phyloP scores from a whole-genome alignment of 2,113 vertebrate genomes.

The Perca flavescens region DNA sequence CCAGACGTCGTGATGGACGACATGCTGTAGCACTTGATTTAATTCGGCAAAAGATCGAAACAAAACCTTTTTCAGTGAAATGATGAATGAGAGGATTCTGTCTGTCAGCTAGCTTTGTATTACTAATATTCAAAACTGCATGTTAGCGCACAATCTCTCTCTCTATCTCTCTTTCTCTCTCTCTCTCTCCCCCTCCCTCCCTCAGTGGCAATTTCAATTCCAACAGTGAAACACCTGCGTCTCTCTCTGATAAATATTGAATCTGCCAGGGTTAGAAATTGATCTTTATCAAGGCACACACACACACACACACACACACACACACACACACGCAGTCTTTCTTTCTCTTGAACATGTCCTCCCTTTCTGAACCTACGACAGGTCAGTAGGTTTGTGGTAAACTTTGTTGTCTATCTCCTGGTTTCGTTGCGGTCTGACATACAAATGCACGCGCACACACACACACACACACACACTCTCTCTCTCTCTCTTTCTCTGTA shows the following conservation, averaged over 20 bases:
- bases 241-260: conserved; percentile 56
- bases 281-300: conserved; percentile 6
- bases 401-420: not conserved
- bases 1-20: not conserved
- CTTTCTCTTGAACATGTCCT: not conserved
- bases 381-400: no score
- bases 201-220: conserved; percentile 32
- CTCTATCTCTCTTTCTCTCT: not conserved
- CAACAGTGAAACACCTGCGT: conserved; percentile 36
- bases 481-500: not conserved
- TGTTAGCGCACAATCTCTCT: not conserved
- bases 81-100: no score
- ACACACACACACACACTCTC: no score
- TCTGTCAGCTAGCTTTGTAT: not conserved
- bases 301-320: conserved; percentile 16
- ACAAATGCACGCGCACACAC: not conserved
- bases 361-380: not conserved
- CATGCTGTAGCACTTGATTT: no score
- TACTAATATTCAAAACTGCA: not conserved
- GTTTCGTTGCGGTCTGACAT: not conserved
- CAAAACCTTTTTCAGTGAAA: no score
- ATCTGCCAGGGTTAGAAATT: conserved; percentile 43
- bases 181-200: not conserved
- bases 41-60: no score
- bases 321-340: not conserved